phyloP scores from a whole-genome alignment of 1,140 invertebrate genomes.

The Scylla paramamosain region DNA sequence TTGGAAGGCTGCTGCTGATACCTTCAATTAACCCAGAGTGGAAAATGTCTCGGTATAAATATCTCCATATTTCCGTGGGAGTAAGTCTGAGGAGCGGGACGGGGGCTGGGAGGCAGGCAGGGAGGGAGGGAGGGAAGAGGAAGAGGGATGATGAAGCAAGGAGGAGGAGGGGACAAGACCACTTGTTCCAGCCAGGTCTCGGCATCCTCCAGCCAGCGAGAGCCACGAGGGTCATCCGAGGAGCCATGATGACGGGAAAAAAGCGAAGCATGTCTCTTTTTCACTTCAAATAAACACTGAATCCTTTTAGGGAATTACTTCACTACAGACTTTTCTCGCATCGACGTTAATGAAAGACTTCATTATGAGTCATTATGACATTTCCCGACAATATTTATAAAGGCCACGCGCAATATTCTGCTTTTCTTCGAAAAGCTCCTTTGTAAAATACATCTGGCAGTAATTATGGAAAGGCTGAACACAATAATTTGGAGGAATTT shows the following conservation, averaged over 20 bases:
- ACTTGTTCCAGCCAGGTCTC: no score
- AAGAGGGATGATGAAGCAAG: neutral
- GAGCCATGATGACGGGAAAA: neutral
- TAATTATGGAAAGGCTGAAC: no score
- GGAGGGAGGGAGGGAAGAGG: neutral
- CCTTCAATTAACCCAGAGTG: constrained; percentile 14
- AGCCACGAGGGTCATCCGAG: neutral
- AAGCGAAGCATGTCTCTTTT: neutral
- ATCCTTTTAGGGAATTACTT: no score
- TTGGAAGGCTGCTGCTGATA: constrained; percentile 19
- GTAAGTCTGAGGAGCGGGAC: neutral
- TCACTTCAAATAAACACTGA: no score
- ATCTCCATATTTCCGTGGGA: constrained; percentile 13
- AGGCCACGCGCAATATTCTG: no score
- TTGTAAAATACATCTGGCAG: no score
- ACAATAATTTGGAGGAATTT: no score
- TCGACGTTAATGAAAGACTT: no score
- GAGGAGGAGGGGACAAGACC: constrained; percentile 30
- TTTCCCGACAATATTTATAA: no score
- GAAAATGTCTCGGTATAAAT: neutral
- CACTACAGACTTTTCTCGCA: no score
- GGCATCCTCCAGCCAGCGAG: neutral
- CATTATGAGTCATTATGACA: no score
- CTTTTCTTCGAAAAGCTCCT: no score
- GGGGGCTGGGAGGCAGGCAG: neutral